These are phyloP conservation scores for Drosophila paramelanica DNA, from an alignment of 2,888 invertebrate genomes.

Conservation along the genomic window DNA sequence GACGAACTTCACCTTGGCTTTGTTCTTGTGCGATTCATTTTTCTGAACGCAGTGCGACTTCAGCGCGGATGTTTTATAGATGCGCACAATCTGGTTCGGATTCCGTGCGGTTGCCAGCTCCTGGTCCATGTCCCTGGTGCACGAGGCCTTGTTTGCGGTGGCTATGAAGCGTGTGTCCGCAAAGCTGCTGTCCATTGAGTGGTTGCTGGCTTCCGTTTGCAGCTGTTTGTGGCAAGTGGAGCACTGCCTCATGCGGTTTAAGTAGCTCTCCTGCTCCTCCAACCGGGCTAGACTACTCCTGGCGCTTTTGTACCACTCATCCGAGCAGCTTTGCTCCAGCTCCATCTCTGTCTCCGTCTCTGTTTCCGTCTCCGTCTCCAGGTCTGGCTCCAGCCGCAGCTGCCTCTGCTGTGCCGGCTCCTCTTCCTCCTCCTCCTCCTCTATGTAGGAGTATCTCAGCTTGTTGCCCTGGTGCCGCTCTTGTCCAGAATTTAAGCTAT, in stretches of 20 bases:
- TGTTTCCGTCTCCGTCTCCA: neutral
- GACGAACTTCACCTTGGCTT: slow-evolving; percentile 28
- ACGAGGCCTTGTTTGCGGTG: slow-evolving; percentile 33
- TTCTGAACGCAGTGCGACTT: slow-evolving; percentile 3
- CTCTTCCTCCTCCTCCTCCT: slow-evolving; percentile 28
- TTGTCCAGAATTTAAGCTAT: too few species aligned
- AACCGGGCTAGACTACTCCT: slow-evolving; percentile 18
- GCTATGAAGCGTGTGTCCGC: neutral
- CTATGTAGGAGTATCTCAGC: slow-evolving; percentile 15
- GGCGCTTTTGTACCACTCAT: slow-evolving; percentile 37
- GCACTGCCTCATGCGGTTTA: neutral
- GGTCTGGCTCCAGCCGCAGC: neutral
- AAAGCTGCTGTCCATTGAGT: neutral
- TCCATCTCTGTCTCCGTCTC: slow-evolving; percentile 6
- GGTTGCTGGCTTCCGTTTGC: slow-evolving; percentile 29
- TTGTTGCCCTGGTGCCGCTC: neutral
- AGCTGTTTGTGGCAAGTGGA: slow-evolving; percentile 9
- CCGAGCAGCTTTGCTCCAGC: neutral
- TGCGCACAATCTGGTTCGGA: slow-evolving; percentile 15
- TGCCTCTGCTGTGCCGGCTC: slow-evolving; percentile 8
- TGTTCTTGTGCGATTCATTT: neutral
- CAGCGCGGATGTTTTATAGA: slow-evolving; percentile 4
- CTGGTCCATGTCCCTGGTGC: slow-evolving; percentile 20
- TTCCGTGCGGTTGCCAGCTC: accelerated
- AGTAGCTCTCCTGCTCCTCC: slow-evolving; percentile 27